phyloP scores from a whole-genome alignment of 2,797 vertebrate genomes.

The Limnodromus scolopaceus region DNA sequence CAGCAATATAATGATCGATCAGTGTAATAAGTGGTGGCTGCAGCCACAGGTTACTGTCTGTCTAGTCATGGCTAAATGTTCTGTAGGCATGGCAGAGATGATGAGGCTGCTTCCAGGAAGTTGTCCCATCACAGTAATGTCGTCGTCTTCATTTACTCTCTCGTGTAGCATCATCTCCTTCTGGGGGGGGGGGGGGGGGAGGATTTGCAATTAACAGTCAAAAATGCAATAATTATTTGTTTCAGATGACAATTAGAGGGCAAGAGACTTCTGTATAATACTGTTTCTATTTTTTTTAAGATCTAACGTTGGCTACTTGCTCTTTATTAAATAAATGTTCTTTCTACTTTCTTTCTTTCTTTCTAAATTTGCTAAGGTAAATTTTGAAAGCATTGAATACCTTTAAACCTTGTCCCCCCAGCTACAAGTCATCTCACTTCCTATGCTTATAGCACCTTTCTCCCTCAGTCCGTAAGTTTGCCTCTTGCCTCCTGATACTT shows the following conservation, averaged over 20 bases:
- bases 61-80: neutral
- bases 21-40: neutral
- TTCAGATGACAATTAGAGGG: neutral
- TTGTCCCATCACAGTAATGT: neutral
- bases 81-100: neutral
- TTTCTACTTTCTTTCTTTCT: neutral
- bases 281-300: neutral
- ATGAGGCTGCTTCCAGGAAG: conserved; percentile 21
- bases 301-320: accelerated
- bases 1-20: neutral
- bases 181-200: neutral
- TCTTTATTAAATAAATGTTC: neutral
- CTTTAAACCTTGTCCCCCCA: neutral
- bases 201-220: neutral
- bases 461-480: neutral
- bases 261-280: neutral
- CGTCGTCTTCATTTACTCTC: neutral
- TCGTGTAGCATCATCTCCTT: neutral
- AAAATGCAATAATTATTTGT: conserved; percentile 9
- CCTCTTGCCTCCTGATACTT: neutral
- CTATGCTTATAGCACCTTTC: accelerated
- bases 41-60: neutral
- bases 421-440: neutral
- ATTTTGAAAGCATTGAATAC: neutral
- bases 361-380: neutral